Evolutionary conservation across 2,797 vertebrate species (phyloP).

Genomic region (Heteromormyrus szaboi): DNA sequence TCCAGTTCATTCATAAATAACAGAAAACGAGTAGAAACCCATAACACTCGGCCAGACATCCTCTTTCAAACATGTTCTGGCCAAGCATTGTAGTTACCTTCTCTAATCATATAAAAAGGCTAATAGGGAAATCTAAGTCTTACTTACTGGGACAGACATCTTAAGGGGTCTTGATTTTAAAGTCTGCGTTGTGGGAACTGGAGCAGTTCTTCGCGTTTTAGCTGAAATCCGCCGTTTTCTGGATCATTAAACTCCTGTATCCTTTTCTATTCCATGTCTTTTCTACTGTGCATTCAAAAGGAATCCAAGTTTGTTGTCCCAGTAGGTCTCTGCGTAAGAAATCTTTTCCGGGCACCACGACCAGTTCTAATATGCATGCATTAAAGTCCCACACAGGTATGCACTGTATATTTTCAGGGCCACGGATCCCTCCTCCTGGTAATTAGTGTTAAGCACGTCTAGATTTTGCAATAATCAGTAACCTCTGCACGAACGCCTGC

Average conservation of each 20-base stretch:
- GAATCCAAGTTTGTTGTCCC: neutral
- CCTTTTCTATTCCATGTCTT: neutral
- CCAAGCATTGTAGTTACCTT: neutral
- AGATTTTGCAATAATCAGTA: neutral
- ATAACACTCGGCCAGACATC: neutral
- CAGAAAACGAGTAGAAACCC: neutral
- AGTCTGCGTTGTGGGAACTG: neutral
- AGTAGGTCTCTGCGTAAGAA: neutral
- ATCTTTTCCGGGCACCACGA: neutral
- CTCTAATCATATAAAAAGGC: neutral
- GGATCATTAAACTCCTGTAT: neutral
- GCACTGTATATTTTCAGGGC: neutral
- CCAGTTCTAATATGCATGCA: neutral
- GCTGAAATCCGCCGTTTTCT: neutral
- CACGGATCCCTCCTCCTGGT: neutral
- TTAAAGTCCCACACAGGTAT: neutral
- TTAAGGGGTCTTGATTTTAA: neutral
- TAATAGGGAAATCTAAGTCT: neutral
- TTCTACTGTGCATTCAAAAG: neutral
- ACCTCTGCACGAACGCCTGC: neutral
- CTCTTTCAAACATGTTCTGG: neutral
- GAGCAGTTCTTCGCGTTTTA: neutral
- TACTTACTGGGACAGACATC: constrained; percentile 16
- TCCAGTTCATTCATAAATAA: neutral
- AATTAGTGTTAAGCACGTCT: neutral